These are phyloP conservation scores for Oncopeltus fasciatus DNA, from an alignment of 1,140 invertebrate genomes.

Conservation along the genomic window DNA sequence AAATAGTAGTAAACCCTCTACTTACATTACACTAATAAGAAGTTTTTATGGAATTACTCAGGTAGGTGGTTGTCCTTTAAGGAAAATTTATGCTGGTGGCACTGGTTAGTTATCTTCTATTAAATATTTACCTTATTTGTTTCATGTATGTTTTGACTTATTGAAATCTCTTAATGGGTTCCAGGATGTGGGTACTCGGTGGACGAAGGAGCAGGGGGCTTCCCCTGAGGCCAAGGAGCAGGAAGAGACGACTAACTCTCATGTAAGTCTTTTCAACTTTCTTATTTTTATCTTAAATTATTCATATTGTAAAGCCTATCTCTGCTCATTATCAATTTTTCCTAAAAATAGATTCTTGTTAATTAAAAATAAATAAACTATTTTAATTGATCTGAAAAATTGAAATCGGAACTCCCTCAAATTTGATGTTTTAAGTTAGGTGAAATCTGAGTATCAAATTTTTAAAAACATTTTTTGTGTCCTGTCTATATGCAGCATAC, in stretches of 20 bases:
- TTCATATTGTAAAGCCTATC: background rate
- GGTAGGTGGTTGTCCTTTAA: background rate
- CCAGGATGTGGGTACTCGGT: slow-evolving; percentile 18
- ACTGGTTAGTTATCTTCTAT: background rate
- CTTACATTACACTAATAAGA: no score
- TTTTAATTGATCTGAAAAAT: no score
- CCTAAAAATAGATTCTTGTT: no score
- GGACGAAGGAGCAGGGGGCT: slow-evolving; percentile 23
- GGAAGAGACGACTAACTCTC: slow-evolving; percentile 20
- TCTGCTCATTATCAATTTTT: no score
- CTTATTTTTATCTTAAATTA: background rate
- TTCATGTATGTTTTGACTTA: background rate
- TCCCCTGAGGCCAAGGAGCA: slow-evolving; percentile 24
- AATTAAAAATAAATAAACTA: no score
- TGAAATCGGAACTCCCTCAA: no score
- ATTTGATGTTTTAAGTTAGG: no score
- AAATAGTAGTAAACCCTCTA: no score
- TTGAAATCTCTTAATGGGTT: background rate
- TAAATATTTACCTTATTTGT: background rate
- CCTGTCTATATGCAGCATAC: no score
- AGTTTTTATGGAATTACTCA: no score
- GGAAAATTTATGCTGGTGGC: background rate
- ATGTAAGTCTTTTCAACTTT: background rate
- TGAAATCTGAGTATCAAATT: no score
- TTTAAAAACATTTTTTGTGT: no score